Evolutionary conservation across 1,140 invertebrate species (phyloP), one percentile per base, ranked within the genome.

Genomic region (Chymomyza costata): DNA sequence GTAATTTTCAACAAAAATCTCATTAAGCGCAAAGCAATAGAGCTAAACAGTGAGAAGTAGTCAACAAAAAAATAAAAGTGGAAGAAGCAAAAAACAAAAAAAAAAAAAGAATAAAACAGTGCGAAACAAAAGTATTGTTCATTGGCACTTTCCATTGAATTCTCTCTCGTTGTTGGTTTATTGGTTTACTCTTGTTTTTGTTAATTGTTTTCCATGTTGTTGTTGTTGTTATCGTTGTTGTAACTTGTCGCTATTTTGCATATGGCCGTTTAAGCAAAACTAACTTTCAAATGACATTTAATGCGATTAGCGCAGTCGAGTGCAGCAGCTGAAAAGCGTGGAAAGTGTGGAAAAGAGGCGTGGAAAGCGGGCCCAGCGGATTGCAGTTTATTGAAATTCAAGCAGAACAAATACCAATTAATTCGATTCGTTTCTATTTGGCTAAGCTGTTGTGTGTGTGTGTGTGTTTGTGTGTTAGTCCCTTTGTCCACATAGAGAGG

Each of bases 1-100:
- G 65, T 59, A 56, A 70, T 65, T 58, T 68, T 63, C 39, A 71
- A 68, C 71, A 71, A 78, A 64, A 80, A 80, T 73, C 67, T 78
- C 71, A 71, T 76, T 76, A 76, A 64, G 8, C 34, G 37, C 51
- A 46, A 55, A 56, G 51, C 57, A 65, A 57, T 34, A 61, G 57
- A 25, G 28, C 14, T n/a, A n/a, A 41, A n/a, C 31, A 31, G 1
- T 21, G 5, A 38, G 10, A 10, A 56, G 13, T 11, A 43, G 10
- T 6, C 15, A 56, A 11, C 10, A 14, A 8, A n/a, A 6, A 10
- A 47, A 6, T 15, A 52, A 2, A 38, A 46, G 35, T 59, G 62
- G 30, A 35, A 21, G 28, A 25, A 54, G 30, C 50, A 43, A 19
- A 16, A 32, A 14, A 1, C 31, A 10, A 17, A 6, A 7, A 51